A percentile compares a stretch with the other conserved stretches of the same genome.
phyloP scores from a whole-genome alignment of 2,888 invertebrate genomes.

The Parelbella ahira region DNA sequence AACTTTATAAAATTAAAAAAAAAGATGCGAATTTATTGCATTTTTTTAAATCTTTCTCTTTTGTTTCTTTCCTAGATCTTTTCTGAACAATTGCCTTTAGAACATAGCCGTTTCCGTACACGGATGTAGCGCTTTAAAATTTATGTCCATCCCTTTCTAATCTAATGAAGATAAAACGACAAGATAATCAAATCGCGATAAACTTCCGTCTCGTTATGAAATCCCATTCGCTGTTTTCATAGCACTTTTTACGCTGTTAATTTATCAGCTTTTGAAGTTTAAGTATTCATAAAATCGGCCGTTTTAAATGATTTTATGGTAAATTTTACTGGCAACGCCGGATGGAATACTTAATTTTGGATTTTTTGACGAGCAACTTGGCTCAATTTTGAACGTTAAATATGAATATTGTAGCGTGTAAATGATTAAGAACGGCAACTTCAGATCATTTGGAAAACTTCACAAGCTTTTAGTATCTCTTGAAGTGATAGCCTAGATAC shows the following conservation, averaged over 20 bases:
- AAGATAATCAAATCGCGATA: constrained; percentile 1
- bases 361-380: constrained; percentile 16
- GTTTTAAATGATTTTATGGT: constrained; percentile 21
- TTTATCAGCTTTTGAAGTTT: constrained; percentile 19
- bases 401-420: neutral
- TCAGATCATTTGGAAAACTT: neutral
- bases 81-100: too few relatives aligned
- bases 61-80: too few relatives aligned
- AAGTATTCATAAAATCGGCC: constrained; percentile 13
- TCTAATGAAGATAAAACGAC: too few relatives aligned
- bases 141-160: too few relatives aligned
- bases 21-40: too few relatives aligned
- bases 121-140: too few relatives aligned
- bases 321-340: constrained; percentile 13
- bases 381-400: constrained; percentile 12
- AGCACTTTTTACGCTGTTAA: constrained; percentile 14
- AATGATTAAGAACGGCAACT: neutral
- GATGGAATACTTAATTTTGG: constrained; percentile 15
- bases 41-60: too few relatives aligned
- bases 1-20: too few relatives aligned
- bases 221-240: constrained; percentile 11
- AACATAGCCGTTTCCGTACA: too few relatives aligned
- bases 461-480: too few relatives aligned
- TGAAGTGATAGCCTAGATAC: too few relatives aligned
- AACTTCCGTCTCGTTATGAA: neutral